Percentiles rank a stretch among this genome's conserved stretches.
These are phyloP conservation scores for Mastomys coucha DNA, from an alignment of 2,113 vertebrate species.

Conservation along the genomic window DNA sequence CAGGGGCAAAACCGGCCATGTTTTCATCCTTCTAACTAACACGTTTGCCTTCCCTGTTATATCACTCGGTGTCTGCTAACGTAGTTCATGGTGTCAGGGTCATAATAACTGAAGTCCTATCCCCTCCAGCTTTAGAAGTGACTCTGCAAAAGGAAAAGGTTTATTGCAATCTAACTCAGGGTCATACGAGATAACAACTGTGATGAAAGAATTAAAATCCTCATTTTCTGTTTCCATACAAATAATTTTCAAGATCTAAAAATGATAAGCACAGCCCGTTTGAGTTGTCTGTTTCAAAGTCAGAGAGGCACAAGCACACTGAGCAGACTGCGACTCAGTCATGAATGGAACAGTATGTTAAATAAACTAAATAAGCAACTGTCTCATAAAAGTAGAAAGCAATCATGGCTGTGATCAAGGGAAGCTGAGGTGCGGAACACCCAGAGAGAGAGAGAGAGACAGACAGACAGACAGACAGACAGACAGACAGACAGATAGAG, in stretches of 20 bases:
- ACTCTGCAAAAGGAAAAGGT: slow-evolving; percentile 46
- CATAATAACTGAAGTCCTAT: slow-evolving; percentile 48
- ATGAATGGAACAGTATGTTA: slow-evolving; percentile 59
- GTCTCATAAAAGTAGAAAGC: slow-evolving; percentile 62
- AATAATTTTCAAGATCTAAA: slow-evolving; percentile 26
- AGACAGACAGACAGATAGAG: too few species aligned
- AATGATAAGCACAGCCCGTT: not conserved
- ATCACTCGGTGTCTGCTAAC: slow-evolving; percentile 58
- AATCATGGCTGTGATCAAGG: slow-evolving; percentile 52
- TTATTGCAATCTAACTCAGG: slow-evolving; percentile 23
- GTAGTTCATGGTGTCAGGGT: slow-evolving; percentile 40
- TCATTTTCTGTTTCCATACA: slow-evolving; percentile 62
- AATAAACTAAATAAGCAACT: slow-evolving; percentile 67
- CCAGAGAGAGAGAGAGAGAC: slow-evolving; percentile 53
- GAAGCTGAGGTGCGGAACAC: slow-evolving; percentile 46
- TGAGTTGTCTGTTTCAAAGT: slow-evolving; percentile 47
- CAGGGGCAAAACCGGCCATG: not conserved
- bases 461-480: too few species aligned
- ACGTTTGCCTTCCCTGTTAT: not conserved
- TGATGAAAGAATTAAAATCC: slow-evolving; percentile 68
- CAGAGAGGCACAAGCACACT: slow-evolving; percentile 19
- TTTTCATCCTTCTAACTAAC: slow-evolving; percentile 47
- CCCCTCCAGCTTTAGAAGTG: slow-evolving; percentile 38
- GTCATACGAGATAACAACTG: slow-evolving; percentile 59
- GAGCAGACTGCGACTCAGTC: slow-evolving; percentile 24